Evolutionary conservation across 2,888 invertebrate species (phyloP), one percentile per base, ranked within the genome.

Genomic region (Furcula furcula): DNA sequence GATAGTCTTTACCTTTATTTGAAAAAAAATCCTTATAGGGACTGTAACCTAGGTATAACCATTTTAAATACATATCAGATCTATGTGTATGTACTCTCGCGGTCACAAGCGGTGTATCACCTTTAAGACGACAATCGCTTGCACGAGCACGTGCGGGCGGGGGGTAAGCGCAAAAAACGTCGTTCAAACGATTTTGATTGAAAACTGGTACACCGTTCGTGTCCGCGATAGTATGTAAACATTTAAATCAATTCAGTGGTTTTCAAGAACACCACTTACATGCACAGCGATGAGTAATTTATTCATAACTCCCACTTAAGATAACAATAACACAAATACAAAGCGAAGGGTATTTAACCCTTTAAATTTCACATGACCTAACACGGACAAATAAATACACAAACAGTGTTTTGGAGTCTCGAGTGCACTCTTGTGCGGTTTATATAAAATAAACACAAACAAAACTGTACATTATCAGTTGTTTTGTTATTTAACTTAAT

Each of bases 381-480:
- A 49, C 53, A 56, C 61, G 60, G 57, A 69, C 59, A 76, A 73
- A 74, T 65, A 76, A 55, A 63, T 65, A 66, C 45, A 57, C 57
- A 71, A 72, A 77, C 69, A 80, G 51, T 70, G 74, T 72, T 75
- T 74, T 76, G 58, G 52, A 50, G 61, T 65, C 57, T 64, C 61
- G 65, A 80, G 76, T 65, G 74, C 77, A 68, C 83, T 80, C 72
- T 65, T 72, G 69, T 68, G 71, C 74, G 73, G 70, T 52, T 66
- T 55, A 67, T 74, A 77, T 73, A 81, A 84, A 85, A 85, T 76
- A 86, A 85, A 85, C 80, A 85, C 80, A 85, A 65, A 59, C 64
- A n/a, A n/a, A n/a, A n/a, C n/a, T n/a, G n/a, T n/a, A n/a, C n/a
- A n/a, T n/a, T n/a, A n/a, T n/a, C n/a, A n/a, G n/a, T n/a, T n/a